These are phyloP conservation scores for Sebastes goodei DNA, from an alignment of 2,797 vertebrate genomes.

Conservation along the genomic window DNA sequence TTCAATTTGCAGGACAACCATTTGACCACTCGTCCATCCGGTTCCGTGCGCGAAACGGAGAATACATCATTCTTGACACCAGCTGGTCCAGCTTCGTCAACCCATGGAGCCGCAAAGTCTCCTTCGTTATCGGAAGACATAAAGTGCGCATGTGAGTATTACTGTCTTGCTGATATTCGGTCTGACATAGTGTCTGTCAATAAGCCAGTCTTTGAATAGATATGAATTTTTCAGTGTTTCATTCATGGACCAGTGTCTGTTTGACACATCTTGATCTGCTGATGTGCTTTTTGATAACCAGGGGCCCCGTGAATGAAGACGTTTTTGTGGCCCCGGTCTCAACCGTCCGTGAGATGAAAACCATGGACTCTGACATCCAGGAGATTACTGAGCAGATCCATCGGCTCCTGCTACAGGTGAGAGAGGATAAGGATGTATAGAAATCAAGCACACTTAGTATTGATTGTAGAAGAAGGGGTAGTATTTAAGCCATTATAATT, in stretches of 20 bases:
- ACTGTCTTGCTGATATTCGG: neutral
- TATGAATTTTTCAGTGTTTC: neutral
- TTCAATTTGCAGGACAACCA: slow-evolving; percentile 91
- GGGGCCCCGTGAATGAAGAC: slow-evolving; percentile 95
- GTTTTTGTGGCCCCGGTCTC: slow-evolving; percentile 85
- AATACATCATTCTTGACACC: slow-evolving; percentile 93
- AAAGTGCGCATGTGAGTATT: slow-evolving; percentile 95
- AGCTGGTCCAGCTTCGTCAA: slow-evolving; percentile 99
- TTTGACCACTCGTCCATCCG: slow-evolving; percentile 95
- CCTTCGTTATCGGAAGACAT: slow-evolving; percentile 96
- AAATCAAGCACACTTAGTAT: neutral
- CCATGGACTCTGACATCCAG: slow-evolving; percentile 85
- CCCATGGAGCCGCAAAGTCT: slow-evolving; percentile 96
- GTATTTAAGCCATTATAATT: neutral
- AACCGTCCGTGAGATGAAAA: slow-evolving; percentile 78
- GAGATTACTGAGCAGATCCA: slow-evolving; percentile 96
- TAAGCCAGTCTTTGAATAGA: neutral
- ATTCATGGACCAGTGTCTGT: neutral
- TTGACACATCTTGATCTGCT: neutral
- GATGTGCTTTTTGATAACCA: slow-evolving; percentile 59
- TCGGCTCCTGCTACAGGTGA: slow-evolving; percentile 91
- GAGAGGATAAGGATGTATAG: neutral
- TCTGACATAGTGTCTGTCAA: neutral
- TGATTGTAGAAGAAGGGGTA: neutral
- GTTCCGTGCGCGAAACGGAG: slow-evolving; percentile 92